Conservation (phyloP, 2,888 invertebrate species). For the Himalopsyche japonica region DNA sequence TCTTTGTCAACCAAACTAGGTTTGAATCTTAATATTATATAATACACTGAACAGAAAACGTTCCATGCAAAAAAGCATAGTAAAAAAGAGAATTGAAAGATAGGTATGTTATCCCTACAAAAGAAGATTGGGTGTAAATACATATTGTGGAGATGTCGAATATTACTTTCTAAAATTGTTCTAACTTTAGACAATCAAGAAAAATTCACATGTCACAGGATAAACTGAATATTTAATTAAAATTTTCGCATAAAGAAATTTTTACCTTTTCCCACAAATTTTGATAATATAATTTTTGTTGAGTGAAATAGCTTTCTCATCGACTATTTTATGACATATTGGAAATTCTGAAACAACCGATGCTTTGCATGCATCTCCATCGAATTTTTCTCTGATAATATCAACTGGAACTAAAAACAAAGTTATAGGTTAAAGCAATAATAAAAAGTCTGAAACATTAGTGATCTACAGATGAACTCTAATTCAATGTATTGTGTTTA, state of each 20-base stretch:
- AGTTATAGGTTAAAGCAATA: background rate
- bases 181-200: too few relatives aligned
- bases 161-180: too few relatives aligned
- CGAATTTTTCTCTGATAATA: constrained; percentile 1
- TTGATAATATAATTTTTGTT: constrained; percentile 65
- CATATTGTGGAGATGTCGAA: too few relatives aligned
- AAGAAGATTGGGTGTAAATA: too few relatives aligned
- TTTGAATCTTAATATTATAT: too few relatives aligned
- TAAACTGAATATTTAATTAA: too few relatives aligned
- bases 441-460: background rate
- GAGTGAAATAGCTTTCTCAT: constrained; percentile 59
- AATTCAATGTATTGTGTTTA: background rate
- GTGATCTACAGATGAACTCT: background rate
- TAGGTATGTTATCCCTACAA: too few relatives aligned
- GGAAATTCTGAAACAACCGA: constrained; percentile 40
- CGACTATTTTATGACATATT: background rate
- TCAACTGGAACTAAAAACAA: background rate
- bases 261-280: constrained; percentile 62
- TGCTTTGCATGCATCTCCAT: background rate
- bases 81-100: too few relatives aligned
- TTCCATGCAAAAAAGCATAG: too few relatives aligned
- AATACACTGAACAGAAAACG: too few relatives aligned
- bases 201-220: too few relatives aligned
- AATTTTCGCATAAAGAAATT: background rate
- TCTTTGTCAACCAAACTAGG: too few relatives aligned